Evolutionary conservation across 1,140 invertebrate species (phyloP), one percentile per base, ranked within the genome.

Genomic region (Lepidotrigona ventralis): DNA sequence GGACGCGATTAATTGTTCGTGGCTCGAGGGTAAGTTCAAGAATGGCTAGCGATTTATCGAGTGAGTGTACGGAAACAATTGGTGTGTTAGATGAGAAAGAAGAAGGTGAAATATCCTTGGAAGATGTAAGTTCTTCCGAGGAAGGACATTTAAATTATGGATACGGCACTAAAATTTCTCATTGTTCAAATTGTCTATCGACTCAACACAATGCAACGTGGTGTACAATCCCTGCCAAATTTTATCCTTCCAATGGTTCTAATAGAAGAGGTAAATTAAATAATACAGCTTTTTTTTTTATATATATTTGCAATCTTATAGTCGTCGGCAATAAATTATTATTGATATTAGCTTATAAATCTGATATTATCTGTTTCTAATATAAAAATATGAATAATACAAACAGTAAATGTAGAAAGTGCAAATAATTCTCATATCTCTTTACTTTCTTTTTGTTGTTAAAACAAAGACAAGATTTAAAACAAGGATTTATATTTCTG

Each of bases 81-180:
- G 91, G 90, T 66, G 90, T 91, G 64, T 79, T 92, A 26, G 92
- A 93, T 23, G 91, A 92, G 53, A 93, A 93, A 71, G 93, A 93
- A 81, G 93, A 94, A 81, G 93, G 93, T 53, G 93, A 94, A 70
- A 93, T 94, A 77, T 94, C 93, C 6, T 85, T 94, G 71, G 93
- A 94, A 63, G 93, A 94, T 88, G 93, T 94, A 11, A 94, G 93
- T 69, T 94, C 93, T 2, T 94, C 93, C 15, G 93, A 94, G 76
- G 93, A 94, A 69, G 88, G 90, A 51, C 91, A 91, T 66, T 53
- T 83, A 29, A 86, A 89, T 75, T 89, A 86, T 46, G 79, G 81
- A 73, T 89, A 86, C 23, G 74, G 79, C 33, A 68, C 21, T 39
- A 90, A 83, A 58, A 73, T 39, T 70, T 81, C 81, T 64, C 54